Evolutionary conservation across 2,113 vertebrate species (phyloP), one percentile per base, ranked within the genome.

Genomic region (Tinamus guttatus): DNA sequence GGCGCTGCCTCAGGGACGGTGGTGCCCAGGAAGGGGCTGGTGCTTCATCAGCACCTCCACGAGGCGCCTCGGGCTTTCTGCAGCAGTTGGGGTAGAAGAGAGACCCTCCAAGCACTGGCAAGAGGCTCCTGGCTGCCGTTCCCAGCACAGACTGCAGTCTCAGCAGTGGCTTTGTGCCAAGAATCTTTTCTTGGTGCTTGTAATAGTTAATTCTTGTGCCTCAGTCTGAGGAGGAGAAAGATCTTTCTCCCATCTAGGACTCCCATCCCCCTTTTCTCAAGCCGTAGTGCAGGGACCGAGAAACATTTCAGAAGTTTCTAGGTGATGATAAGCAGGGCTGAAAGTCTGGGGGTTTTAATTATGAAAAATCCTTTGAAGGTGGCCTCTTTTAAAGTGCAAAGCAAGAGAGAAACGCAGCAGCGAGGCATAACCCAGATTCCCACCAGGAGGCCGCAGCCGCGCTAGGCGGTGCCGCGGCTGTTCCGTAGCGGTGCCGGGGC

Each of bases 301-400:
- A 34, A 94, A 77, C 13, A 3, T 85, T 75, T 94, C 64, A 78
- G 83, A 84, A 90, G 93, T 90, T 85, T 74, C 83, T 93, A 89
- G 85, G 56, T 84, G 92, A 43, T 81, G 92, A 92, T 94, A 92
- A 95, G 88, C 90, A 95, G 60, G 64, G 62, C 94, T 88, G 77
- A 83, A 86, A 96, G 90, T 52, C 47, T 84, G 77, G 16, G 0
- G 2, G 52, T 81, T 91, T 88, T 77, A 94, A 93, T 95, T 92
- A 96, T 52, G 47, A 94, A 81, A 25, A 94, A 94, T 76, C 90
- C 92, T 95, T 96, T 96, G 95, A 97, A 96, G 94, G 96, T 95
- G 96, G 84, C 95, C 92, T 97, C 65, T 97, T 95, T 95, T 47
- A 88, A 92, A 90, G 86, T 92, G 93, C 89, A 91, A 84, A 93